phyloP scores from a whole-genome alignment of 1,140 invertebrate genomes.

The Papilio machaon region DNA sequence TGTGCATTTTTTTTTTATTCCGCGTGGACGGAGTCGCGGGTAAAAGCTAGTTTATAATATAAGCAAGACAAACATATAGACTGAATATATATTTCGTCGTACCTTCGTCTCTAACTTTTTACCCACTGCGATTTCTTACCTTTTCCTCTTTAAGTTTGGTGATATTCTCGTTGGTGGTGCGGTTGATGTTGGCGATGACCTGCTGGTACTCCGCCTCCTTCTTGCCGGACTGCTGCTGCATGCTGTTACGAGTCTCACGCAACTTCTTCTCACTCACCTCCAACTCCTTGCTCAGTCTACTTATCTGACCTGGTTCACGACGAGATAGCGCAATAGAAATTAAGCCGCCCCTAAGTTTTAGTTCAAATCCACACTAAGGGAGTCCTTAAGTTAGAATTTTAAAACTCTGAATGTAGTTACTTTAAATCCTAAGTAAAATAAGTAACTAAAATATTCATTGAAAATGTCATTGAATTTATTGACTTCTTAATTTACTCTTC shows the following conservation, averaged over 20 bases:
- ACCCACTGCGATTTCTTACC: slow-evolving; percentile 62
- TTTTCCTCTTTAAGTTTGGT: slow-evolving; percentile 91
- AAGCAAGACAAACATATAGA: too few species aligned
- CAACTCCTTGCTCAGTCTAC: slow-evolving; percentile 87
- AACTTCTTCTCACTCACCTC: slow-evolving; percentile 88
- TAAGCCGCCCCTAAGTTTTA: too few species aligned
- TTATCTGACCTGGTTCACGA: slow-evolving; percentile 79
- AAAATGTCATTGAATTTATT: too few species aligned
- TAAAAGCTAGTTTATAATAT: too few species aligned
- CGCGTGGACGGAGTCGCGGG: too few species aligned
- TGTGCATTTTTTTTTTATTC: too few species aligned
- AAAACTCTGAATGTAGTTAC: too few species aligned
- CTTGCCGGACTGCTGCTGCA: slow-evolving; percentile 87
- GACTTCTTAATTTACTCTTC: background rate
- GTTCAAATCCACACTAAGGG: background rate
- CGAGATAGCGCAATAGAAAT: background rate
- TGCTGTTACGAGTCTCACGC: slow-evolving; percentile 87
- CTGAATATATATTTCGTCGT: too few species aligned
- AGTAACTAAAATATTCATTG: too few species aligned
- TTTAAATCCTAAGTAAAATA: too few species aligned
- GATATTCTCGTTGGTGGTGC: slow-evolving; percentile 87
- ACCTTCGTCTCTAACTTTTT: too few species aligned
- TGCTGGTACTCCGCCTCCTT: slow-evolving; percentile 91
- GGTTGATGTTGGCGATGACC: slow-evolving; percentile 87
- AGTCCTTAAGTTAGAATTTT: too few species aligned